Evolutionary conservation across 2,797 vertebrate genomes (phyloP).

Genomic region (Aeoliscus strigatus): DNA sequence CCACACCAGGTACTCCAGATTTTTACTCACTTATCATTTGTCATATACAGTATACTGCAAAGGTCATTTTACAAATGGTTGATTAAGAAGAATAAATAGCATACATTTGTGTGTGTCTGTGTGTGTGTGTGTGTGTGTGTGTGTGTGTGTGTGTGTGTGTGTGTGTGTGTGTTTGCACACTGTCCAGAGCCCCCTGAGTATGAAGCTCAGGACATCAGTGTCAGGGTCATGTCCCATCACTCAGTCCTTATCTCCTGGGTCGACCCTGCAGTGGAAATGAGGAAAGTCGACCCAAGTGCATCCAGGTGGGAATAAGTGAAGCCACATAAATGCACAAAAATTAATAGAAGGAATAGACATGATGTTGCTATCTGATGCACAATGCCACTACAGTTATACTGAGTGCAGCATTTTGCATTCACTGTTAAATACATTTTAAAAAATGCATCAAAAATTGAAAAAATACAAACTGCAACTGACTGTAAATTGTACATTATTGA

Average conservation of each 20-base stretch:
- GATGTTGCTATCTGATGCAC: too few relatives aligned
- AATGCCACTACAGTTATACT: too few relatives aligned
- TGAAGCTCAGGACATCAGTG: conserved; percentile 83
- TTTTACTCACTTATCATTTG: neutral
- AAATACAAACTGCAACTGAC: too few relatives aligned
- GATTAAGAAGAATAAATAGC: too few relatives aligned
- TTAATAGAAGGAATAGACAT: too few relatives aligned
- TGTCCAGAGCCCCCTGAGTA: conserved; percentile 84
- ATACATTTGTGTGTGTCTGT: neutral
- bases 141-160: conserved; percentile 9
- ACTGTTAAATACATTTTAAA: too few relatives aligned
- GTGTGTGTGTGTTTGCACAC: conserved; percentile 27
- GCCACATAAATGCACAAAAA: neutral
- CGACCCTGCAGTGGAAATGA: conserved; percentile 84
- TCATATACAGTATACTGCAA: too few relatives aligned
- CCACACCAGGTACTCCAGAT: conserved; percentile 78
- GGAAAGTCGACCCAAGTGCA: conserved; percentile 64
- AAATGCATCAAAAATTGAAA: too few relatives aligned
- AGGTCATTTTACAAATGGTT: too few relatives aligned
- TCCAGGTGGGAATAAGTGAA: conserved; percentile 58
- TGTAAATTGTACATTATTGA: too few relatives aligned
- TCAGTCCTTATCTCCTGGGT: conserved; percentile 93
- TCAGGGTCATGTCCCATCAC: conserved; percentile 92
- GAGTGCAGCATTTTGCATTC: too few relatives aligned
- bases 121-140: neutral